Conservation (phyloP, 1,140 invertebrate species). For the Plodia interpunctella region DNA sequence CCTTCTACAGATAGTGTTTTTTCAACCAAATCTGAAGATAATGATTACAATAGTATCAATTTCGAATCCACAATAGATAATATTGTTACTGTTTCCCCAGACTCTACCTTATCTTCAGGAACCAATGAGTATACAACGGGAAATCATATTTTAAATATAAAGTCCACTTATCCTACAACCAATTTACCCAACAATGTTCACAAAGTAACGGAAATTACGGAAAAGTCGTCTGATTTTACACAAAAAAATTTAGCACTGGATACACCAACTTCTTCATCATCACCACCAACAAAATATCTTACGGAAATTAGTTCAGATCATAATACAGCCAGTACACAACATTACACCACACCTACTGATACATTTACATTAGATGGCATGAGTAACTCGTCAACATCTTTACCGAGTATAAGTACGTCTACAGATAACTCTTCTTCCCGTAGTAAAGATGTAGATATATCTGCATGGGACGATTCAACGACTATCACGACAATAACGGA, state of each 20-base stretch:
- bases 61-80: constrained; percentile 18
- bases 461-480: constrained; percentile 67
- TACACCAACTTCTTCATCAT: not conserved
- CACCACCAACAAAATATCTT: not conserved
- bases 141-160: not conserved
- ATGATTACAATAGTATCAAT: not conserved
- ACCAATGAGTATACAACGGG: constrained; percentile 1
- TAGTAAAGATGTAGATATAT: constrained; percentile 63
- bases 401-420: constrained; percentile 40
- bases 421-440: constrained; percentile 59
- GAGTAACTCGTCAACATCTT: constrained; percentile 10
- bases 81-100: constrained; percentile 8
- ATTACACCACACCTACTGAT: not conserved
- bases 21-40: constrained; percentile 10
- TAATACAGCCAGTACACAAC: not conserved
- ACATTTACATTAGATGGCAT: not conserved
- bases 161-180: not conserved
- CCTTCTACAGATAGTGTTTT: not conserved
- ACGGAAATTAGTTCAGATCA: not conserved
- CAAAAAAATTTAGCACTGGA: not conserved
- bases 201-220: not conserved
- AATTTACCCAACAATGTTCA: not conserved
- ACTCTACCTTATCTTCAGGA: not conserved
- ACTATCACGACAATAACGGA: constrained; percentile 43
- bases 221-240: not conserved